phyloP scores from a whole-genome alignment of 2,888 invertebrate genomes.

The Merodon equestris region DNA sequence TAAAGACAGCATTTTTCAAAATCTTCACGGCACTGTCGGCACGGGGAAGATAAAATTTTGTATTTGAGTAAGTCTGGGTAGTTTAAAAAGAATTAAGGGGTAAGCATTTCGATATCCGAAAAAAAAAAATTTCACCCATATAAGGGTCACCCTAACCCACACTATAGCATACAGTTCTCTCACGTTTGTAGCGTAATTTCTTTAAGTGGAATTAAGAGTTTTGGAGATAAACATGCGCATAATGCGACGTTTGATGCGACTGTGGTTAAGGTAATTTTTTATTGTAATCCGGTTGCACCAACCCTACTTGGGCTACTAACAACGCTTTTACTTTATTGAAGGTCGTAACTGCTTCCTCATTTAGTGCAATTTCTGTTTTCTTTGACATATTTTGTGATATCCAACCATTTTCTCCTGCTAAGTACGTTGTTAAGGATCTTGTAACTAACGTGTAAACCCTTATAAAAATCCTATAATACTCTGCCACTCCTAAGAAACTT shows the following conservation, averaged over 20 bases:
- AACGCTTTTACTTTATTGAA: too few relatives aligned
- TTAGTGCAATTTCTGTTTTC: too few relatives aligned
- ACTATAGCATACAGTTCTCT: constrained; percentile 75
- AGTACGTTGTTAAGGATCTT: constrained; percentile 18
- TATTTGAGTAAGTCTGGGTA: too few relatives aligned
- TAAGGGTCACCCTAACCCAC: too few relatives aligned
- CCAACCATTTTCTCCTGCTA: constrained; percentile 22
- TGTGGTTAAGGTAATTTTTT: constrained; percentile 66
- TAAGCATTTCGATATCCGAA: too few relatives aligned
- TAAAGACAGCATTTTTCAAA: too few relatives aligned
- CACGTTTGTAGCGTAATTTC: constrained; percentile 73
- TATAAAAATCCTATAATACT: constrained; percentile 24
- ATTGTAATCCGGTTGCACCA: constrained; percentile 8
- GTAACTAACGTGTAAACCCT: constrained; percentile 8
- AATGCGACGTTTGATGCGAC: constrained; percentile 72
- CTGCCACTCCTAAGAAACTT: constrained; percentile 20
- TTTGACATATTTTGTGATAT: constrained; percentile 16
- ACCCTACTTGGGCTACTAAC: too few relatives aligned
- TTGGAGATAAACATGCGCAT: constrained; percentile 72
- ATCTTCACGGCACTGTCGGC: too few relatives aligned
- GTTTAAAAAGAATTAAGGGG: too few relatives aligned
- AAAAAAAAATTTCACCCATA: too few relatives aligned
- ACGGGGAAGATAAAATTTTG: too few relatives aligned
- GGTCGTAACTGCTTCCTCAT: too few relatives aligned
- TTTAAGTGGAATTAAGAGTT: constrained; percentile 70